Conservation (phyloP, 92 coral and sea anemone species). For the Siderastrea radians region DNA sequence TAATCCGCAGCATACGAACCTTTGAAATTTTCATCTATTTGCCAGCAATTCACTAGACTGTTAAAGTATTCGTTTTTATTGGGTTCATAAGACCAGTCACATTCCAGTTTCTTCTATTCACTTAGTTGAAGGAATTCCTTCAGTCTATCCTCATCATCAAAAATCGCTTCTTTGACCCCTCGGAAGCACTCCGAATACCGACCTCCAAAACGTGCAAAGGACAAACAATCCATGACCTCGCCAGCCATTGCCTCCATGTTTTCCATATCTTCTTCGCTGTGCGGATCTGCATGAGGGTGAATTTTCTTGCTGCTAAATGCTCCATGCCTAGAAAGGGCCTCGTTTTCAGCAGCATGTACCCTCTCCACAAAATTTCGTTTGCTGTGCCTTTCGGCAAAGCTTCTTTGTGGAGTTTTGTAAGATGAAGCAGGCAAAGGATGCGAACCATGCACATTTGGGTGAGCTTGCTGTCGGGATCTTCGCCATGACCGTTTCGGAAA, state of each 20-base stretch:
- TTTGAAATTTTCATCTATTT: conserved; percentile 29
- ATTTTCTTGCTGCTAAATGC: conserved; percentile 60
- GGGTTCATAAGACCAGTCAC: conserved; percentile 61
- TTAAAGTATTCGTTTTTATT: conserved; percentile 22
- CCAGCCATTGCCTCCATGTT: conserved; percentile 70
- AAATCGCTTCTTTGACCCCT: conserved; percentile 49
- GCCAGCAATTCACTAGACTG: conserved; percentile 52
- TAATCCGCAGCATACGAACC: conserved; percentile 61
- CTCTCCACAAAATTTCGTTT: conserved; percentile 71
- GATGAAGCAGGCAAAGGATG: conserved; percentile 29
- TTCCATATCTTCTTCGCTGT: conserved; percentile 51
- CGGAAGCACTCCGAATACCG: conserved; percentile 54
- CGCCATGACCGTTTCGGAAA: conserved; percentile 71
- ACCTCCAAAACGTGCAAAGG: conserved; percentile 55
- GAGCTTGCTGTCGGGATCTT: conserved; percentile 69
- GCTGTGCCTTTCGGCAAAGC: conserved; percentile 79
- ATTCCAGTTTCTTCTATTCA: conserved; percentile 62
- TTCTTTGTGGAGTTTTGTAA: conserved; percentile 46
- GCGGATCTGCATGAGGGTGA: conserved; percentile 37
- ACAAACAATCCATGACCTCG: conserved; percentile 53
- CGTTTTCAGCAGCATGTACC: conserved; percentile 70
- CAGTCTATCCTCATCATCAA: conserved; percentile 66
- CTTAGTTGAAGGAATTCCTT: conserved; percentile 51
- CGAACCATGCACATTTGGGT: conserved; percentile 74
- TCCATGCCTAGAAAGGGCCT: conserved; percentile 69